phyloP scores from a whole-genome alignment of 2,113 vertebrate genomes.

The Saccopteryx leptura region DNA sequence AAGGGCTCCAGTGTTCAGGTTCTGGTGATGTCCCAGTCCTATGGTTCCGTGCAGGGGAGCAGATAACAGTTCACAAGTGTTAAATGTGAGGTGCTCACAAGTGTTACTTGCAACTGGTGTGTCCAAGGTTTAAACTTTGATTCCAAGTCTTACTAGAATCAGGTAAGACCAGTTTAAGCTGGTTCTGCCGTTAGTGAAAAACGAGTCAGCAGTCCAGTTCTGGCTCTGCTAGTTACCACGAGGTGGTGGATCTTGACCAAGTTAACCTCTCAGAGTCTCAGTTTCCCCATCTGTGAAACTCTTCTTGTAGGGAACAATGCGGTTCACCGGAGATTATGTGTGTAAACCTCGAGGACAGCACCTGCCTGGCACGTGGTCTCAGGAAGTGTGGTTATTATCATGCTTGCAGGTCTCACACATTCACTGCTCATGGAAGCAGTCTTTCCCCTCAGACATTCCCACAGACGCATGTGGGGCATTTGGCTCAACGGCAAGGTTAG shows the following conservation, averaged over 20 bases:
- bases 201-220: background rate
- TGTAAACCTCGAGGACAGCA: fast-evolving
- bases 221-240: background rate
- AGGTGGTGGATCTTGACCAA: background rate
- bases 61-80: background rate
- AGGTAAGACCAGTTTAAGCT: background rate
- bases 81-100: background rate
- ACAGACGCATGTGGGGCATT: background rate
- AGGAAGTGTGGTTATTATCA: background rate
- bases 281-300: background rate
- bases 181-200: background rate
- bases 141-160: background rate
- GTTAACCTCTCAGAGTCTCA: background rate
- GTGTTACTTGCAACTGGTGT: background rate
- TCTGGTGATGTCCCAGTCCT: background rate
- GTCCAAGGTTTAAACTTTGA: background rate
- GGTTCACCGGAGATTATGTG: fast-evolving
- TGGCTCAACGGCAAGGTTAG: background rate
- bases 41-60: background rate
- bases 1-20: background rate
- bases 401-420: background rate
- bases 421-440: background rate
- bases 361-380: background rate
- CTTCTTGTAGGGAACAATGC: fast-evolving
- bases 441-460: background rate